Base-by-base conservation (phyloP, 2,888 invertebrate species). In the Molanna angustata region DNA sequence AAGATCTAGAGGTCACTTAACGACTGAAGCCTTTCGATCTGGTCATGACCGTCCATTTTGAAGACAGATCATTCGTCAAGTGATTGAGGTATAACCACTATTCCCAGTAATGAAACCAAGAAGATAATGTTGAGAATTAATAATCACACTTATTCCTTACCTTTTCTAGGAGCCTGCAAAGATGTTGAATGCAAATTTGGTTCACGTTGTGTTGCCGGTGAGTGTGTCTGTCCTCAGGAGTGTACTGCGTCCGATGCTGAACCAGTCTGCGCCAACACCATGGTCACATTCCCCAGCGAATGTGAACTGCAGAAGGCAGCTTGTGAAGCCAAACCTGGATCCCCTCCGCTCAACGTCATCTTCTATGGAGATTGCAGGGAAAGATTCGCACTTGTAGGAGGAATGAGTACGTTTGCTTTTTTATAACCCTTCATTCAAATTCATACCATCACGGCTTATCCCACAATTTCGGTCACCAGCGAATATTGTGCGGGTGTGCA, bases 291-390 rank as follows among this genome's bases (percentile, higher is more conserved):
- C 71, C 72, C 80, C 58, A 90, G 86, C 69, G 90, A 90, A 69
- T 94, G 94, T 67, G 87, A 90, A 63, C 78, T 94, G 67, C 84
- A 84, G 64, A 82, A 83, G 63, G 84, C 83, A 11, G 85, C 88
- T 11, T 94, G 93, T 68, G 73, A 76, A 54, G 69, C 47, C 14
- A 50, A 47, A 22, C 35, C 54, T n/a, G 58, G 65, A 48, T 60
- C 65, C 43, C 67, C 73, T 16, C 72, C 78, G 22, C 73, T 88
- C 42, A 79, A 74, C 56, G 87, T 89, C 61, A 83, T 85, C 61
- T 88, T 88, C 71, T 87, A 86, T 68, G 90, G 90, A 51, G 86
- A 89, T 67, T 90, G 89, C 72, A 80, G 85, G 58, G 88, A 88
- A 65, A 78, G 85, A 68, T 83, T 85, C 54, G 84, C 85, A 53